Conservation (phyloP, 2,888 invertebrate species). For the Folsomia candida region DNA sequence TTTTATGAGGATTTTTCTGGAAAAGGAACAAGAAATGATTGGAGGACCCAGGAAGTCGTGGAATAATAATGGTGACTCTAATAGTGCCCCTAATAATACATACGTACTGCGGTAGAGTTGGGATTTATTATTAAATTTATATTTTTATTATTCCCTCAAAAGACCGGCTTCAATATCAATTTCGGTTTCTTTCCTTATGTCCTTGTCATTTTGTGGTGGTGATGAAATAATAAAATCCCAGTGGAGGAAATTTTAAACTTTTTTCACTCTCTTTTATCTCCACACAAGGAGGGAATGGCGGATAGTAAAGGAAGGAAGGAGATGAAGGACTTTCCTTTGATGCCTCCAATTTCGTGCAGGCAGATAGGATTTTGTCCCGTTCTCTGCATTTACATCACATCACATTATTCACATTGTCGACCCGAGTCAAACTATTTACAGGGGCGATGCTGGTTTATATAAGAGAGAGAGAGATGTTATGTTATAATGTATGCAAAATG, state of each 20-base stretch:
- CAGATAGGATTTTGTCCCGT: background rate
- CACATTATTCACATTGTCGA: background rate
- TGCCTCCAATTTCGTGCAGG: background rate
- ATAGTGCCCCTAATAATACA: too few species aligned
- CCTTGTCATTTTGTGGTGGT: slow-evolving; percentile 1
- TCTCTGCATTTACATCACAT: background rate
- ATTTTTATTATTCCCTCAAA: too few species aligned
- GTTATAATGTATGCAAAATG: slow-evolving; percentile 22
- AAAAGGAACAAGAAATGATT: too few species aligned
- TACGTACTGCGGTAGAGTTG: too few species aligned
- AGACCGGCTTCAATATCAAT: too few species aligned
- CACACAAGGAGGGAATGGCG: background rate
- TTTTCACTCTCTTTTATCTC: background rate
- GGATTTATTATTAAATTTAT: slow-evolving; percentile 1
- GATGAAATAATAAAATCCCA: background rate
- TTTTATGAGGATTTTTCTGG: background rate
- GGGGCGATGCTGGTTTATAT: background rate
- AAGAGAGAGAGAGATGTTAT: too few species aligned
- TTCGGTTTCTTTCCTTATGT: too few species aligned
- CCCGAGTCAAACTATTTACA: background rate
- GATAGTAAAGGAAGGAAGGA: background rate
- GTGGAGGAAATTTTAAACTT: background rate
- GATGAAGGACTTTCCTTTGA: background rate
- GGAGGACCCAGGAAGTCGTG: background rate
- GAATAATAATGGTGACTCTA: background rate